Base-by-base conservation (phyloP, 92 coral and sea anemone species). In the Paragorgia papillata region DNA sequence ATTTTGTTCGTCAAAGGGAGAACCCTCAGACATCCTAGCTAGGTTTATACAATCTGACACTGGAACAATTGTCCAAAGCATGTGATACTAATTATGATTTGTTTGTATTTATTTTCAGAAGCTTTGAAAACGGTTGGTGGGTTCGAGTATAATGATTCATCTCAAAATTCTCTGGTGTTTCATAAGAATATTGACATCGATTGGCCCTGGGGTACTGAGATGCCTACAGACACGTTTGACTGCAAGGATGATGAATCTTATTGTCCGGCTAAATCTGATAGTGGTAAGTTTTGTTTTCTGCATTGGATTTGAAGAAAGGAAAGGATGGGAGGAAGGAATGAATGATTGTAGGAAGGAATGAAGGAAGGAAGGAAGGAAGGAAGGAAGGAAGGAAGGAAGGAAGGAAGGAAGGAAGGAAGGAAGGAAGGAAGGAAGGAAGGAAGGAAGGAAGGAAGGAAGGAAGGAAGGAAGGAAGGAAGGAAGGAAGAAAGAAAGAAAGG, bases 161-260 rank as follows among this genome's bases (percentile, higher is more conserved):
- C n/a, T n/a, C n/a, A n/a, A n/a, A n/a, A n/a, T n/a, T n/a, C n/a
- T n/a, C n/a, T n/a, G n/a, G n/a, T n/a, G n/a, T n/a, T n/a, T n/a
- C n/a, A n/a, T n/a, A 7, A 15, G 9, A 53, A 21, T 6, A 9
- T 8, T 30, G 43, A 31, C 9, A 71, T 71, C 2, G 13, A 9
- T 0, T 71, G 78, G 78, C 78, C 78, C 0, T 71, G 78, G 78
- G 78, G 78, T 18, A 54, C 48, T 7, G 29, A 71, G 10, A 22
- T 14, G 0, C 78, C 78, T 7, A 18, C 50, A 13, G 78, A 71
- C 41, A 0, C 18, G 33, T 7, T 0, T 63, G 54, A 13, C 26
- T 71, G 78, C 22, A 41, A n/a, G 49, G 64, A 71, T 32, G 78
- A 71, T 10, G 22, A 34, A 20, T 30, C 18, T 33, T 1, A 71